Evolutionary conservation across 1,140 invertebrate species (phyloP).

Genomic region (Diabrotica virgifera): DNA sequence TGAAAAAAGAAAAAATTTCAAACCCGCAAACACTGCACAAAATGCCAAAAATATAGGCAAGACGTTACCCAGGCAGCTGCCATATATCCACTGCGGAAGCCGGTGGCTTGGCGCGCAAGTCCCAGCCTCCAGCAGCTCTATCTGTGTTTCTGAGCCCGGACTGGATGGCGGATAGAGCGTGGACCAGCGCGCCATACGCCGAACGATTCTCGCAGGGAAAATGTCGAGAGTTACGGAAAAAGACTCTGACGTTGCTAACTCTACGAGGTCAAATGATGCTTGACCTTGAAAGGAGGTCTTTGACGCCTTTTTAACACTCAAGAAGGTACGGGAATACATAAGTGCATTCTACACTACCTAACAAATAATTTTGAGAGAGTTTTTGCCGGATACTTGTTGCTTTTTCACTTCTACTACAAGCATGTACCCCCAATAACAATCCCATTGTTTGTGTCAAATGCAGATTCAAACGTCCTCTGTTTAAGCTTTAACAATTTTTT

Average conservation of each 20-base stretch:
- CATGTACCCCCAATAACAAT: too few species aligned
- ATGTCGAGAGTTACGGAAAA: not conserved
- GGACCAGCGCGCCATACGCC: not conserved
- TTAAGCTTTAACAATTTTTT: too few species aligned
- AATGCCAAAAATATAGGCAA: not conserved
- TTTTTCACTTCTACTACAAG: too few species aligned
- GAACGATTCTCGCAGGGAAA: not conserved
- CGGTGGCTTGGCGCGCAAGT: not conserved
- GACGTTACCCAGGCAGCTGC: constrained; percentile 1
- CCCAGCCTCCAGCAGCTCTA: constrained; percentile 1
- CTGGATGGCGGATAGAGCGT: not conserved
- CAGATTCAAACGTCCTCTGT: too few species aligned
- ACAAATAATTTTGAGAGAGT: too few species aligned
- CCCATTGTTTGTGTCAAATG: too few species aligned
- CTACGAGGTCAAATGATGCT: not conserved
- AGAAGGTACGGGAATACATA: too few species aligned
- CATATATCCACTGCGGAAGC: not conserved
- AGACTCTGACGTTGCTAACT: not conserved
- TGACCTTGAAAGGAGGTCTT: constrained; percentile 1
- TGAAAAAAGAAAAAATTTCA: not conserved
- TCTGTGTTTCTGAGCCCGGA: constrained; percentile 1
- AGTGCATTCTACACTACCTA: too few species aligned
- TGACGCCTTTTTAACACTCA: not conserved
- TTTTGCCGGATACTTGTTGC: too few species aligned
- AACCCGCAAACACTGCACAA: constrained; percentile 1